A percentile compares a stretch with the other conserved stretches of the same genome.
Evolutionary conservation across 2,113 vertebrate genomes (phyloP).

Genomic region (Odocoileus hemionus): DNA sequence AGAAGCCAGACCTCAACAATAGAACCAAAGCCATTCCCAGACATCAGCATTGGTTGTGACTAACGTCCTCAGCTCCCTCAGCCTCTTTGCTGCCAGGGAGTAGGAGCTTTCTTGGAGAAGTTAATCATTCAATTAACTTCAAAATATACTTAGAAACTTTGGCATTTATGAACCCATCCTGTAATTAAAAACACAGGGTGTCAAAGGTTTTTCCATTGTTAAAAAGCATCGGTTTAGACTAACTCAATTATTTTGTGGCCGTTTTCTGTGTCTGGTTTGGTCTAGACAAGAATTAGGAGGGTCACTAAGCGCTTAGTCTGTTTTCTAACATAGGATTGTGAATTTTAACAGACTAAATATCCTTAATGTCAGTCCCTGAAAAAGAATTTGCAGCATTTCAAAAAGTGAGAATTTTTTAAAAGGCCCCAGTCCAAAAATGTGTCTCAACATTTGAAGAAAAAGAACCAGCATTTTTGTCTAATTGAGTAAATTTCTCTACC

Average conservation of each 20-base stretch:
- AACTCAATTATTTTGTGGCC: neutral
- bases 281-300: neutral
- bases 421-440: neutral
- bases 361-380: neutral
- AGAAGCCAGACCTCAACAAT: rapidly evolving
- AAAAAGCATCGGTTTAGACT: neutral
- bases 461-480: neutral
- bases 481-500: neutral
- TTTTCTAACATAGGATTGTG: neutral
- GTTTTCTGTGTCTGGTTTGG: neutral
- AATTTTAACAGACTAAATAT: neutral
- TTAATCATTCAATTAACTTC: neutral
- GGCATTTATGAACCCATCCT: neutral
- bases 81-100: neutral
- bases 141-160: neutral
- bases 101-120: neutral
- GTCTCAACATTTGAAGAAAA: neutral
- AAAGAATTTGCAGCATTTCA: neutral
- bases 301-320: neutral
- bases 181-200: neutral
- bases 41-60: neutral
- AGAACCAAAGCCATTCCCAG: rapidly evolving
- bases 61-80: neutral
- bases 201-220: neutral
- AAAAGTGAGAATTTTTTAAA: neutral